Conservation (phyloP, 1,140 invertebrate species). For the Gerris buenoi region DNA sequence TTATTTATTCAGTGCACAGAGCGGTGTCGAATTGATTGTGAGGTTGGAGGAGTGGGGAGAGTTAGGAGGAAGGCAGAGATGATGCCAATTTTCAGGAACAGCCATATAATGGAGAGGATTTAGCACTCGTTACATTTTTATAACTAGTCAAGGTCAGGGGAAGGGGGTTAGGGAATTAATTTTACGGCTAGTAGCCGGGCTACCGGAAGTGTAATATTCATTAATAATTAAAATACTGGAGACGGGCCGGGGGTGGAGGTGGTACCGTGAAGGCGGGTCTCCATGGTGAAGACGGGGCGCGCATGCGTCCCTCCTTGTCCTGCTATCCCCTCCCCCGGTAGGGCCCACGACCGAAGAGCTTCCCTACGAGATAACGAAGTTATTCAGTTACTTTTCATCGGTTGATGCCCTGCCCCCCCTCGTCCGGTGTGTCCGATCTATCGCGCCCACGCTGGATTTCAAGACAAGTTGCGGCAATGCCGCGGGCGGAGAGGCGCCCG, state of each 20-base stretch:
- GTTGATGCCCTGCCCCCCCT: constrained; percentile 9
- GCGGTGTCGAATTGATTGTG: neutral
- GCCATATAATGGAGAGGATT: neutral
- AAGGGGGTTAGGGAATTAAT: neutral
- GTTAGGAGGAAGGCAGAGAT: neutral
- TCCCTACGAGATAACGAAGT: constrained; percentile 1
- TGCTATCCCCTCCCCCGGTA: neutral
- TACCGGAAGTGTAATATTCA: constrained; percentile 4
- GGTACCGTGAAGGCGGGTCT: neutral
- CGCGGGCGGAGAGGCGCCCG: neutral
- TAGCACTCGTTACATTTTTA: neutral
- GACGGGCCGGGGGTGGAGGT: neutral
- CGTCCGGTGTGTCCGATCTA: constrained; percentile 2
- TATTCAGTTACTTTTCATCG: constrained; percentile 13
- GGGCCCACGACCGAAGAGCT: neutral
- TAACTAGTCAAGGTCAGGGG: neutral
- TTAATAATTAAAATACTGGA: constrained; percentile 3
- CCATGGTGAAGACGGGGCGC: neutral
- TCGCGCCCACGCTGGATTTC: constrained; percentile 13
- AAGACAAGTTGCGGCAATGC: constrained; percentile 11
- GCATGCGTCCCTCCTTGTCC: neutral
- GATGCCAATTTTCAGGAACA: neutral
- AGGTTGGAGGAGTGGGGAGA: neutral
- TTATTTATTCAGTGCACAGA: too few relatives aligned
- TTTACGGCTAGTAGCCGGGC: constrained; percentile 4